Conservation (phyloP, 2,113 vertebrate species). For the Tyto alba region DNA sequence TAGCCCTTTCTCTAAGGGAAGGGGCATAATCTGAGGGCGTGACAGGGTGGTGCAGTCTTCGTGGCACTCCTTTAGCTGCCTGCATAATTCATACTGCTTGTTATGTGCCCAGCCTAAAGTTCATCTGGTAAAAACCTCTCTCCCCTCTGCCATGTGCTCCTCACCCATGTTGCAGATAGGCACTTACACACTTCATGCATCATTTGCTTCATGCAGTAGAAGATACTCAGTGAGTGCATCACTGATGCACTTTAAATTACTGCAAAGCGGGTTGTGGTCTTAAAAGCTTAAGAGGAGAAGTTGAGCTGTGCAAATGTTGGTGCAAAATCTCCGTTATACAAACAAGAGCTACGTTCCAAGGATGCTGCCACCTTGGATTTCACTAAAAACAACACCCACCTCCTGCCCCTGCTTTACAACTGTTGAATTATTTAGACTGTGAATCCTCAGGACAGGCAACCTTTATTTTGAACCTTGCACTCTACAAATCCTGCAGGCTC, state of each 20-base stretch:
- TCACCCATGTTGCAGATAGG: not conserved
- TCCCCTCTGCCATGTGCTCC: not conserved
- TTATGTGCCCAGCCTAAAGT: not conserved
- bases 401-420: not conserved
- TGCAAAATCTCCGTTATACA: constrained; percentile 23
- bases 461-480: not conserved
- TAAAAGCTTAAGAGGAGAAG: constrained; percentile 46
- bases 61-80: not conserved
- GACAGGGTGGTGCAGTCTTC: accelerated
- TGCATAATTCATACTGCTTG: not conserved
- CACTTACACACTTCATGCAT: not conserved
- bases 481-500: not conserved
- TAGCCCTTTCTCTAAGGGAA: not conserved
- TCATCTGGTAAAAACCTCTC: not conserved
- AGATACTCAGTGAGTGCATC: not conserved
- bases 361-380: constrained; percentile 36
- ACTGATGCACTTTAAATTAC: not conserved
- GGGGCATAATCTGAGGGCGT: not conserved
- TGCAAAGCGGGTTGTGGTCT: not conserved
- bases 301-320: not conserved
- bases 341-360: not conserved
- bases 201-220: not conserved
- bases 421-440: not conserved
- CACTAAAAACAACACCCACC: not conserved
- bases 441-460: not conserved